Evolutionary conservation across 2,113 vertebrate genomes (phyloP).

Genomic region (Lampris megalopsis): DNA sequence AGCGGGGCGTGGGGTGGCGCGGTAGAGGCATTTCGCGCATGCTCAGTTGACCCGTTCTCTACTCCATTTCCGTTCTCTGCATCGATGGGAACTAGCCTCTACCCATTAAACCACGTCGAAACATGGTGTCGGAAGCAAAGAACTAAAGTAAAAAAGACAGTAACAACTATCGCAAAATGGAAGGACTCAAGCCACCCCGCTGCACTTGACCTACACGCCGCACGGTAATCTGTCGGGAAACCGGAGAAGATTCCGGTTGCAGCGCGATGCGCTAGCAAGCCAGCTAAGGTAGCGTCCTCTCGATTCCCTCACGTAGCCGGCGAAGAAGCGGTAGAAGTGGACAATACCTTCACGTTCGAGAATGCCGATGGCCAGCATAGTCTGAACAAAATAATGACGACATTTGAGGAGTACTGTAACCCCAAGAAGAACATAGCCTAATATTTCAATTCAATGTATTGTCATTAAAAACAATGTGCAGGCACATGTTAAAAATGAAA

Average conservation of each 20-base stretch:
- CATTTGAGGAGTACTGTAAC: constrained; percentile 31
- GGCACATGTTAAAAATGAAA: too few species aligned
- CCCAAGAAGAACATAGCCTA: constrained; percentile 17
- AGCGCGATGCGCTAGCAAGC: constrained; percentile 2
- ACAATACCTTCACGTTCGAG: constrained; percentile 32
- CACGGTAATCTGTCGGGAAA: constrained; percentile 17
- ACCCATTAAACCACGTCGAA: too few species aligned
- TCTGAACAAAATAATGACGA: constrained; percentile 12
- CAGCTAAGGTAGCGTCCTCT: constrained; percentile 27
- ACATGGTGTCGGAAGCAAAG: too few species aligned
- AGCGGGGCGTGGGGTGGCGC: too few species aligned
- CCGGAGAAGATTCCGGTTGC: background rate
- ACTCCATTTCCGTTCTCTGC: too few species aligned
- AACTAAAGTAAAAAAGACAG: too few species aligned
- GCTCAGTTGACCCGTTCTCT: too few species aligned
- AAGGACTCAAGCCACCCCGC: background rate
- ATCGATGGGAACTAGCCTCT: too few species aligned
- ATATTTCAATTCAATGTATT: too few species aligned
- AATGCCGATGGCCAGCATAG: background rate
- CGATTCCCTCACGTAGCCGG: constrained; percentile 34
- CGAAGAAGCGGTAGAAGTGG: constrained; percentile 23
- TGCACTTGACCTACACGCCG: background rate
- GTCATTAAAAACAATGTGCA: too few species aligned
- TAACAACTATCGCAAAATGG: too few species aligned
- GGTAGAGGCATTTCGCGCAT: too few species aligned